phyloP scores from a whole-genome alignment of 2,888 invertebrate genomes.

The Lithophane ornitopus region DNA sequence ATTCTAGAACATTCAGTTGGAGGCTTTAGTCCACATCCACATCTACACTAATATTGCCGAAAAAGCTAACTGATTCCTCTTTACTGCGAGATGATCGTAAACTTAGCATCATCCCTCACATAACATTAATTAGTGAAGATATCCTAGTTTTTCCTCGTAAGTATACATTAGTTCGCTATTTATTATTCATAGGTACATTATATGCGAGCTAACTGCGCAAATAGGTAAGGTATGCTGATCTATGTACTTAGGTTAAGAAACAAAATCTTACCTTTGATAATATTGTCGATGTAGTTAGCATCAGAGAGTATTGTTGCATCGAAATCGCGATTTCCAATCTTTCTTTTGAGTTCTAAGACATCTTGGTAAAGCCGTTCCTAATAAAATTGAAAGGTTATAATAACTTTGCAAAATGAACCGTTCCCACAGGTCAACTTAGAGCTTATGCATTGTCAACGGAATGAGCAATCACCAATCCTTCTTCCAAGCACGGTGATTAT shows the following conservation, averaged over 20 bases:
- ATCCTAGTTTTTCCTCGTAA: slow-evolving; percentile 8
- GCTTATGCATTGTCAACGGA: neutral
- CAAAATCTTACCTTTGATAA: slow-evolving; percentile 73
- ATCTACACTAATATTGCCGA: too few species aligned
- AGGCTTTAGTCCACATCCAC: neutral
- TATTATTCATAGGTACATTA: slow-evolving; percentile 7
- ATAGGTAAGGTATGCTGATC: too few species aligned
- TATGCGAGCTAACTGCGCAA: neutral
- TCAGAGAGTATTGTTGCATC: slow-evolving; percentile 62
- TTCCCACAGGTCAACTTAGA: neutral
- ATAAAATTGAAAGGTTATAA: neutral
- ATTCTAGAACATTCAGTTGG: neutral
- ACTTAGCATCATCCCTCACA: neutral
- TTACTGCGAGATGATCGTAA: too few species aligned
- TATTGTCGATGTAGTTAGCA: slow-evolving; percentile 70
- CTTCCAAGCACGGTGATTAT: neutral
- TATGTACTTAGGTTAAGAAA: neutral
- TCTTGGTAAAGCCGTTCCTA: slow-evolving; percentile 76
- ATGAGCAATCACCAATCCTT: neutral
- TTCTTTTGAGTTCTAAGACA: slow-evolving; percentile 67
- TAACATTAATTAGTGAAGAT: slow-evolving; percentile 8
- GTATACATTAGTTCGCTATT: slow-evolving; percentile 3
- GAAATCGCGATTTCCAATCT: slow-evolving; percentile 61
- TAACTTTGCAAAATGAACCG: neutral
- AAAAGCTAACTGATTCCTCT: too few species aligned